Base-by-base conservation (phyloP, 2,797 vertebrate genomes). In the Thaleichthys pacificus region DNA sequence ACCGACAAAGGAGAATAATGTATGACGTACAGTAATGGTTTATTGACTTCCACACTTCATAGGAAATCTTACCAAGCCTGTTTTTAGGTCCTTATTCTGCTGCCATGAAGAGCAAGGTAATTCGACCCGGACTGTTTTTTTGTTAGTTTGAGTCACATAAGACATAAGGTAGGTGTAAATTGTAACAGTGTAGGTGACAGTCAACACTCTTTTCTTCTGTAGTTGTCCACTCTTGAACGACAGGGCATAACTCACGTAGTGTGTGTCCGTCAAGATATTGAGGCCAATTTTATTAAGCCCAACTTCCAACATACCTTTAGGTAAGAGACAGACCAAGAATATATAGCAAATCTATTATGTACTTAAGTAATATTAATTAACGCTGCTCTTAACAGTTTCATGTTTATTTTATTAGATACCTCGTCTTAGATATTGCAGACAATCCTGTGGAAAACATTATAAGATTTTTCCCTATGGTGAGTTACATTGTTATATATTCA, bases 251-350 rank as follows among this genome's bases (percentile, higher is more conserved):
- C 97, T 49, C 98, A 99, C 89, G 88, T 99, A 42, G 94, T 99
- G 86, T 99, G 98, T 90, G 96, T 99, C 89, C 90, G 98, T 77
- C 98, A 99, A 94, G 97, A 98, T 88, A 99, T 99, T 63, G 98
- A 99, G 93, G 98, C 98, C 89, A 99, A 99, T 90, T 99, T 99
- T 91, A 98, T 99, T 86, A 99, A 99, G 93, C 96, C 98, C 90
- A 99, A 99, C 93, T 99, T 99, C 88, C 95, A 96, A 74, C 94
- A 96, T 73, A 94, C 94, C 85, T 98, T 99, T 95, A 96, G 97
- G 98, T 99, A 91, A 94, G 94, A 72, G 32, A 42, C n/a, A 26
- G 65, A 51, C 56, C 21, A 30, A 17, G 61, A 42, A 47, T 42
- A 56, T 15, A 15, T 28, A 28, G 26, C 26, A 28, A 15, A 14